phyloP scores from a whole-genome alignment of 2,113 vertebrate genomes.

The Phalacrocorax carbo region DNA sequence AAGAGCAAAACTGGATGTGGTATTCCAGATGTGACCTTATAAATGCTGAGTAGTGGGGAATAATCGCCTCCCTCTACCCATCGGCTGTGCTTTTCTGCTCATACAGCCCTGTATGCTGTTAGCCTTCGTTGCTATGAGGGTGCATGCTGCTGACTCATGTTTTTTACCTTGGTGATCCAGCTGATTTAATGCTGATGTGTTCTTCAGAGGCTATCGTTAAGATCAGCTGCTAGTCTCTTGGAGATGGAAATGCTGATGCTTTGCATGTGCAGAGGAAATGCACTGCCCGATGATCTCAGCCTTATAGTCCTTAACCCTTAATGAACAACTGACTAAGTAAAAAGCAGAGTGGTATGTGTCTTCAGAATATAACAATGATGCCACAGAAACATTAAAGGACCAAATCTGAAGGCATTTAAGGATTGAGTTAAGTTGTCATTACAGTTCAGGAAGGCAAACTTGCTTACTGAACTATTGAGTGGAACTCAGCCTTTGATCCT shows the following conservation, averaged over 20 bases:
- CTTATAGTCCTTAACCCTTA: background rate
- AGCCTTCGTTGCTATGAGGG: background rate
- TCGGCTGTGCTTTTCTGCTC: background rate
- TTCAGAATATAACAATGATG: background rate
- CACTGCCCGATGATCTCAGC: background rate
- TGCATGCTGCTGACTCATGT: background rate
- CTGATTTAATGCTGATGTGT: slow-evolving; percentile 22
- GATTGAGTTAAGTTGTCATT: background rate
- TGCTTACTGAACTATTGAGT: background rate
- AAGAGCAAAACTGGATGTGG: fast-evolving
- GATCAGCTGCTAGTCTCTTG: slow-evolving; percentile 21
- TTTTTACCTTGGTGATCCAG: slow-evolving; percentile 41
- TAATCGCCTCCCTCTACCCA: background rate
- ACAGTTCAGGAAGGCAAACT: background rate
- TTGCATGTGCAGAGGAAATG: background rate
- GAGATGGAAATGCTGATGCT: slow-evolving; percentile 24
- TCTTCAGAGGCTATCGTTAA: background rate
- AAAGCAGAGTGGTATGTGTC: background rate
- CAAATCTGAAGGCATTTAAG: background rate
- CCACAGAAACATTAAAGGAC: background rate
- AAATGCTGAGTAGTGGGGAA: background rate
- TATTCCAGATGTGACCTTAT: background rate
- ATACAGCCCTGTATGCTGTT: background rate
- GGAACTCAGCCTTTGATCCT: background rate
- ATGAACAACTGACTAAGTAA: background rate